These are phyloP conservation scores for Gonocerus acuteangulatus DNA, from an alignment of 2,888 invertebrate genomes.

Conservation along the genomic window DNA sequence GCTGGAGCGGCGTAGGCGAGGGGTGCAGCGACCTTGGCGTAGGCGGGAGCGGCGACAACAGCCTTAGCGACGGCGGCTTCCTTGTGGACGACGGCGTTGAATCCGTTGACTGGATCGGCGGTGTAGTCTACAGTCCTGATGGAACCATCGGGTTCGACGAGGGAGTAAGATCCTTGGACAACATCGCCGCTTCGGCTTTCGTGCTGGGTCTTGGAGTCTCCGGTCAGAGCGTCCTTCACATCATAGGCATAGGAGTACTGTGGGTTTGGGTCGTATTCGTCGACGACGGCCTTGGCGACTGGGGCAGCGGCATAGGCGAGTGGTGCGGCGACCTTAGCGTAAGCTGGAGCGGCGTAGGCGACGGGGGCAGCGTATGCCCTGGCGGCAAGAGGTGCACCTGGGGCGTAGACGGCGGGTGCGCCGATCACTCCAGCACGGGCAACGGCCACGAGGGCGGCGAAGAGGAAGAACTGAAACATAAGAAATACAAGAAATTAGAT, in stretches of 20 bases:
- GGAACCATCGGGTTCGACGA: constrained; percentile 39
- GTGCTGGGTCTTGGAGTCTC: constrained; percentile 39
- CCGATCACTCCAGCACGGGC: constrained; percentile 35
- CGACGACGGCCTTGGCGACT: constrained; percentile 49
- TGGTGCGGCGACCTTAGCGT: constrained; percentile 43
- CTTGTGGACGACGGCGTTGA: constrained; percentile 40
- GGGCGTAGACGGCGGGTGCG: constrained; percentile 32
- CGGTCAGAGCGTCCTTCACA: constrained; percentile 38
- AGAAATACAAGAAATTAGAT: too few species aligned
- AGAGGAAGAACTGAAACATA: constrained; percentile 6
- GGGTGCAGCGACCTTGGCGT: constrained; percentile 33
- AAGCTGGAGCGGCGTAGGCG: constrained; percentile 28
- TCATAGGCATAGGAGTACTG: constrained; percentile 39
- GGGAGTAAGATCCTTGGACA: constrained; percentile 39
- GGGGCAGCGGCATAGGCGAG: constrained; percentile 53
- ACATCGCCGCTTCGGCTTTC: constrained; percentile 39
- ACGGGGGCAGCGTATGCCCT: constrained; percentile 30
- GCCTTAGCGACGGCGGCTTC: constrained; percentile 35
- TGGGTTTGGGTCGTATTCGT: constrained; percentile 39
- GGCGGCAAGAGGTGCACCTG: constrained; percentile 33
- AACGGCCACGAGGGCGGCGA: constrained; percentile 22
- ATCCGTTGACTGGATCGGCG: constrained; percentile 40
- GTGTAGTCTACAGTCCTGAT: constrained; percentile 39
- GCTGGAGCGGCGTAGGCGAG: constrained; percentile 32
- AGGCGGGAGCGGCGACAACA: constrained; percentile 32